These are phyloP conservation scores for Macropis europaea DNA, from an alignment of 2,888 invertebrate species.

Conservation along the genomic window DNA sequence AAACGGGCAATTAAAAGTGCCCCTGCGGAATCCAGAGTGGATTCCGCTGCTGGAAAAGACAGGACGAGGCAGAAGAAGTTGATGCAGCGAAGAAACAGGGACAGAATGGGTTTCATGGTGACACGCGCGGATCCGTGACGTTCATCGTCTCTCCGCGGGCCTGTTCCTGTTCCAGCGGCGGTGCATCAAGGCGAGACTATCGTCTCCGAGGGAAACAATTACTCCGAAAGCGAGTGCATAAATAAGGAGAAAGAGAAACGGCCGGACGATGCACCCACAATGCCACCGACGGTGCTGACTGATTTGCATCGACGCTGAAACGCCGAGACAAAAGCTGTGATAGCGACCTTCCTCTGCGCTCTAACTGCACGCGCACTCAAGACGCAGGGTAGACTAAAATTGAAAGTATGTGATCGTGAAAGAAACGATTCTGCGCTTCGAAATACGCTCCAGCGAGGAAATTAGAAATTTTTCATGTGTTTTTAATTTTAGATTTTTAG, in stretches of 20 bases:
- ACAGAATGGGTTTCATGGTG: slow-evolving; percentile 33
- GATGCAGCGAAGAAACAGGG: slow-evolving; percentile 9
- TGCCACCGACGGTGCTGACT: slow-evolving; percentile 40
- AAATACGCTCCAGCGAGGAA: too few relatives aligned
- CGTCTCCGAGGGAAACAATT: slow-evolving; percentile 64
- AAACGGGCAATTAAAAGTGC: slow-evolving; percentile 54
- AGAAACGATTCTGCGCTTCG: too few relatives aligned
- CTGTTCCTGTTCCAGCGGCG: slow-evolving; percentile 43
- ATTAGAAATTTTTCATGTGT: too few relatives aligned
- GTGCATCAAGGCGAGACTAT: slow-evolving; percentile 54
- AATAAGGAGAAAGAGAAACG: slow-evolving; percentile 61
- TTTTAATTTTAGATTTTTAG: too few relatives aligned
- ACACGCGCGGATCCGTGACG: slow-evolving; percentile 58
- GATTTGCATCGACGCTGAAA: slow-evolving; percentile 58
- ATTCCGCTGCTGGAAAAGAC: slow-evolving; percentile 37
- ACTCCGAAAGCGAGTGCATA: slow-evolving; percentile 68
- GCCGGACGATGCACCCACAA: slow-evolving; percentile 32
- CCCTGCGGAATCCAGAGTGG: slow-evolving; percentile 35
- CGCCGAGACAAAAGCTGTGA: neutral
- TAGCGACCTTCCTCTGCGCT: too few relatives aligned
- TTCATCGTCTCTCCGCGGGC: slow-evolving; percentile 3
- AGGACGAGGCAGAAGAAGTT: slow-evolving; percentile 24
- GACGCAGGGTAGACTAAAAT: too few relatives aligned
- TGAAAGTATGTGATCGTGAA: too few relatives aligned
- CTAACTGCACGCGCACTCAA: too few relatives aligned